These are phyloP conservation scores for Philypnodon macrostomus DNA, from an alignment of 2,797 vertebrate genomes.

Conservation along the genomic window DNA sequence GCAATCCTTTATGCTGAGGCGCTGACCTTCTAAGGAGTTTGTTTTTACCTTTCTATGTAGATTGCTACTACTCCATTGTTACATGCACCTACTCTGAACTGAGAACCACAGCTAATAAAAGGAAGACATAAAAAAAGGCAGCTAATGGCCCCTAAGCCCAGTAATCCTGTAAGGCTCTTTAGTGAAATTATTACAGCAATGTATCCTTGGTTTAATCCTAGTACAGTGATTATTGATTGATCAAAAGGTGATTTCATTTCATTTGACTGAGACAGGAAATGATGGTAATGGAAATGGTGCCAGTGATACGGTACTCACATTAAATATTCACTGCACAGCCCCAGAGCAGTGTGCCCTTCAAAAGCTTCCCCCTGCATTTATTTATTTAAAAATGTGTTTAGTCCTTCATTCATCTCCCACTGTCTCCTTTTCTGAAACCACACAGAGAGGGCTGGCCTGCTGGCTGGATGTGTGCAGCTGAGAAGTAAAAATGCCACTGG, in stretches of 20 bases:
- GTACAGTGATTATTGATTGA: conserved; percentile 26
- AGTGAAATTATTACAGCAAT: not conserved
- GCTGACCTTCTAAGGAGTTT: conserved; percentile 1
- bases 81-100: no score
- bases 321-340: conserved; percentile 68
- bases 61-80: no score
- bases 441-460: conserved; percentile 49
- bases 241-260: conserved; percentile 29
- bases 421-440: conserved; percentile 36
- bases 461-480: conserved; percentile 42
- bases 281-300: conserved; percentile 38
- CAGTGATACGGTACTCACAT: no score
- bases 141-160: no score
- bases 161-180: not conserved
- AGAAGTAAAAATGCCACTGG: conserved; percentile 53
- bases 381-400: conserved; percentile 74
- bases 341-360: conserved; percentile 63
- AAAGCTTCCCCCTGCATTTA: conserved; percentile 61
- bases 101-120: no score
- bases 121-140: no score
- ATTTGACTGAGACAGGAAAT: conserved; percentile 25
- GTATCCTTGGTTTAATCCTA: not conserved
- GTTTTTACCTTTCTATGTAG: no score
- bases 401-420: conserved; percentile 62
- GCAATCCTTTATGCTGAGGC: no score